phyloP scores from a whole-genome alignment of 2,797 vertebrate species.

The Myotis vivesi region DNA sequence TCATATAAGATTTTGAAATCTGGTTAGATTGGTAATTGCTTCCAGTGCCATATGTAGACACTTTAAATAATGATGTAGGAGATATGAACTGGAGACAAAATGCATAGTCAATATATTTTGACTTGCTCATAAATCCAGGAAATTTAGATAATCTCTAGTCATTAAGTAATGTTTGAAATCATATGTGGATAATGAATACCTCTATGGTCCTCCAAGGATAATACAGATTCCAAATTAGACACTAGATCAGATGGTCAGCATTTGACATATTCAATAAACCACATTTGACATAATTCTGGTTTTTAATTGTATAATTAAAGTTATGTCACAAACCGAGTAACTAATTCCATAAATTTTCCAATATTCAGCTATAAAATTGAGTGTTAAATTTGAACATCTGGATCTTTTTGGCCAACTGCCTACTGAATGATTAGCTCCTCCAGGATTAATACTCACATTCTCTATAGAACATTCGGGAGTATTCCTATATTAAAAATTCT shows the following conservation, averaged over 20 bases:
- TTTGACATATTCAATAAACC: not conserved
- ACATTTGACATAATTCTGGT: not conserved
- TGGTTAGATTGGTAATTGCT: constrained; percentile 2
- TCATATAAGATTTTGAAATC: not conserved
- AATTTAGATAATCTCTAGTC: constrained; percentile 52
- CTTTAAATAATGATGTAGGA: constrained; percentile 51
- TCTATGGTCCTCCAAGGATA: not conserved
- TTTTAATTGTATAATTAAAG: constrained; percentile 1
- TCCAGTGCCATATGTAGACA: not conserved
- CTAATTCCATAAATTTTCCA: not conserved
- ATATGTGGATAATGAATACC: constrained; percentile 43
- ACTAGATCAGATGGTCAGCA: not conserved
- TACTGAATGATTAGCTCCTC: not conserved
- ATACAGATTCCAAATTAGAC: not conserved
- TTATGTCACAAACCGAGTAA: not conserved
- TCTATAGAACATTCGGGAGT: not conserved
- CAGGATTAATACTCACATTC: not conserved
- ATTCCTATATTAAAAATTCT: constrained; percentile 5
- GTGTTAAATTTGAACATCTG: not conserved
- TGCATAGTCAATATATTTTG: constrained; percentile 46
- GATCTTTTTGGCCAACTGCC: not conserved
- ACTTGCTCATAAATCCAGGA: constrained; percentile 63
- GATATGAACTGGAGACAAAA: constrained; percentile 30
- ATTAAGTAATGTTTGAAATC: constrained; percentile 59
- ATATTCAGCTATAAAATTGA: constrained; percentile 35